Percentiles rank a stretch among this genome's conserved stretches.
phyloP scores from a whole-genome alignment of 2,113 vertebrate genomes.

The Geococcyx californianus region DNA sequence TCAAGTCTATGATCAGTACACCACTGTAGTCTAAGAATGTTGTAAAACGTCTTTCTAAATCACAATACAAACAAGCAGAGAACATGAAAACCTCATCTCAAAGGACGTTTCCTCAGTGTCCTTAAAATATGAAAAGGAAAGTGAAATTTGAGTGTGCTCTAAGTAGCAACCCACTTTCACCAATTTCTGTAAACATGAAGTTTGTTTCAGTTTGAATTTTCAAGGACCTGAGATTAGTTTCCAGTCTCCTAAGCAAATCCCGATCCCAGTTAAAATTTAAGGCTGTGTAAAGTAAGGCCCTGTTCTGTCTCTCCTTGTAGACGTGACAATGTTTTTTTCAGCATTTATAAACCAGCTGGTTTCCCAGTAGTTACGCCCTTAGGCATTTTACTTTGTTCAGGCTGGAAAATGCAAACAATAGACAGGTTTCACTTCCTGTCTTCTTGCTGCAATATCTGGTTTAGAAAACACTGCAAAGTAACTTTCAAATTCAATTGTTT shows the following conservation, averaged over 20 bases:
- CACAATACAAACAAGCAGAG: neutral
- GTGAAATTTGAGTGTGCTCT: neutral
- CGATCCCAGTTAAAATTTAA: neutral
- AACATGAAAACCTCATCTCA: neutral
- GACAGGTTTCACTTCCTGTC: slow-evolving; percentile 27
- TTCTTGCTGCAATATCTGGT: neutral
- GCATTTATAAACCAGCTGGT: neutral
- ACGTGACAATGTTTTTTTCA: neutral
- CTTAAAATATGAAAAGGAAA: neutral
- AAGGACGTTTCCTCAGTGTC: neutral
- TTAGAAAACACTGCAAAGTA: neutral
- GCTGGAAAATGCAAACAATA: neutral
- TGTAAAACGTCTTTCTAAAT: neutral
- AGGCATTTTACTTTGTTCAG: neutral
- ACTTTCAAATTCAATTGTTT: neutral
- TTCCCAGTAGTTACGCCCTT: neutral
- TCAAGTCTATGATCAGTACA: neutral
- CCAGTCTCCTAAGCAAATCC: neutral
- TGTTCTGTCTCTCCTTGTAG: neutral
- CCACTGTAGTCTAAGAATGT: neutral
- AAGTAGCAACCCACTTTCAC: neutral
- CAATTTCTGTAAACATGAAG: accelerated
- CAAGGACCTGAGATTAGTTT: neutral
- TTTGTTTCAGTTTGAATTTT: neutral
- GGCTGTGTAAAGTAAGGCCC: accelerated